Percentiles rank a stretch among this genome's conserved stretches.
These are phyloP conservation scores for Heterodera carotae DNA, from an alignment of 1,140 invertebrate species.

Conservation along the genomic window DNA sequence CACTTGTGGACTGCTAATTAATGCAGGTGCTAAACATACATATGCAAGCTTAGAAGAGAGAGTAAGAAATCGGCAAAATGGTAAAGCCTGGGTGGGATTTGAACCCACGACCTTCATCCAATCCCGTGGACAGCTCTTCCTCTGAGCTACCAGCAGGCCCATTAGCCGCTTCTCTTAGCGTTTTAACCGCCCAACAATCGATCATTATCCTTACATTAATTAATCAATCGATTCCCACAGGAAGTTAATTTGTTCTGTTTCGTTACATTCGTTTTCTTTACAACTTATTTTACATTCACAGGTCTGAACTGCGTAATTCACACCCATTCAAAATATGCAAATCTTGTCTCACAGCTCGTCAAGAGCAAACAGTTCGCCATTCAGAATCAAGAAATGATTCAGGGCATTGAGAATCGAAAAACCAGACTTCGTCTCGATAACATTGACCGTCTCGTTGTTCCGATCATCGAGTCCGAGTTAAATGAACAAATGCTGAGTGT, in stretches of 20 bases:
- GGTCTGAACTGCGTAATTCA: conserved; percentile 89
- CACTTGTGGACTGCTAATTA: conserved; percentile 56
- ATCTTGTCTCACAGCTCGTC: conserved; percentile 78
- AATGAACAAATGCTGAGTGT: conserved; percentile 80
- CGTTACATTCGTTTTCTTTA: too few species aligned
- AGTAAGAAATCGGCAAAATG: too few species aligned
- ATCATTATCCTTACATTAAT: too few species aligned
- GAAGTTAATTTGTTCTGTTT: too few species aligned
- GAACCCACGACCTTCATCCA: too few species aligned
- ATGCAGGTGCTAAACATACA: conserved; percentile 8
- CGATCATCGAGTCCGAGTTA: conserved; percentile 95
- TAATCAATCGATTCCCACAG: too few species aligned
- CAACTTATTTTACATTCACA: not conserved
- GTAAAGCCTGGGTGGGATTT: too few species aligned
- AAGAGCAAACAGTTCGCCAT: conserved; percentile 82
- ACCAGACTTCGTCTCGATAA: conserved; percentile 77
- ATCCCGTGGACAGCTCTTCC: too few species aligned
- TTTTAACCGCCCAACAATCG: too few species aligned
- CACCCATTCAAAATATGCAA: conserved; percentile 87
- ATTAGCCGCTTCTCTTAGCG: too few species aligned
- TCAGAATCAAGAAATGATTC: conserved; percentile 96
- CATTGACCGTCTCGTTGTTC: conserved; percentile 87
- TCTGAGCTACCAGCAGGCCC: too few species aligned
- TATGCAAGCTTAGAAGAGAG: too few species aligned
- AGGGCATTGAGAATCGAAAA: conserved; percentile 77